phyloP scores from a whole-genome alignment of 2,888 invertebrate species.

The Ophion obscuratus region DNA sequence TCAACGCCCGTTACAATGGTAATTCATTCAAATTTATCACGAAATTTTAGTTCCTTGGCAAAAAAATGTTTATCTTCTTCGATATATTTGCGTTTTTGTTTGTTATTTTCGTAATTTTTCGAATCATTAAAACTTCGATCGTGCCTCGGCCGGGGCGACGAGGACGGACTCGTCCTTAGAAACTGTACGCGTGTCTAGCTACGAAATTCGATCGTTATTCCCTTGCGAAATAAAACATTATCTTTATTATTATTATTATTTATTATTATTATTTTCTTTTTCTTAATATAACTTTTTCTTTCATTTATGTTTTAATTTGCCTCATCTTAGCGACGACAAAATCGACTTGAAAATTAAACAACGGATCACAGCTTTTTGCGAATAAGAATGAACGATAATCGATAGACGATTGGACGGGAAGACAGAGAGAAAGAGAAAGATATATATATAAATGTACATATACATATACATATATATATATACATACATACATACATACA shows the following conservation, averaged over 20 bases:
- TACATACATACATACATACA: no score
- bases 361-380: constrained; percentile 78
- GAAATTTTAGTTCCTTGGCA: constrained; percentile 35
- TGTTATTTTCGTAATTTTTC: constrained; percentile 14
- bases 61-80: constrained; percentile 16
- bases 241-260: constrained; percentile 49
- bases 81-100: constrained; percentile 24
- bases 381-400: constrained; percentile 69
- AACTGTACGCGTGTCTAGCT: constrained; percentile 65
- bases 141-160: constrained; percentile 71
- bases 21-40: constrained; percentile 34
- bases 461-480: no score
- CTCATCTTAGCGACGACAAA: constrained; percentile 59
- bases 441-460: no score
- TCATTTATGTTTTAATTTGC: constrained; percentile 45
- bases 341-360: constrained; percentile 69
- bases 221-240: constrained; percentile 50
- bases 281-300: constrained; percentile 44
- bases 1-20: constrained; percentile 41
- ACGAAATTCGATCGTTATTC: constrained; percentile 67
- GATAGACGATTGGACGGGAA: constrained; percentile 64
- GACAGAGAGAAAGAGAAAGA: constrained; percentile 38
- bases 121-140: constrained; percentile 68
- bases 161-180: constrained; percentile 77
- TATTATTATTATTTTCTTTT: constrained; percentile 46